These are phyloP conservation scores for Lates japonicus DNA, from an alignment of 2,797 vertebrate species.

Conservation along the genomic window DNA sequence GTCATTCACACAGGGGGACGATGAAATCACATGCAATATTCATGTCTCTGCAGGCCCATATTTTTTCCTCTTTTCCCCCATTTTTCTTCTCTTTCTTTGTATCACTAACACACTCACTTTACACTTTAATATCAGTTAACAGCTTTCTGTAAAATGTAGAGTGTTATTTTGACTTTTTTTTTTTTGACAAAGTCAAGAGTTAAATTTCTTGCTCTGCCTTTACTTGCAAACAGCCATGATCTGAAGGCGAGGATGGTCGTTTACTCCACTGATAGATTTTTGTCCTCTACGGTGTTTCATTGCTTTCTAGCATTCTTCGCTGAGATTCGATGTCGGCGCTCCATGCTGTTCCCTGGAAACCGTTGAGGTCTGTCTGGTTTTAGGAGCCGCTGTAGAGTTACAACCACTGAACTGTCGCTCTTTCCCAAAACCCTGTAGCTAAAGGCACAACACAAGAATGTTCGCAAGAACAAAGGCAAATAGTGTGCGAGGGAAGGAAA, in stretches of 20 bases:
- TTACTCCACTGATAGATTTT: slow-evolving; percentile 40
- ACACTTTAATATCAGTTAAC: not conserved
- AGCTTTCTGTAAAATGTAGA: not conserved
- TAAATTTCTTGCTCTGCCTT: slow-evolving; percentile 20
- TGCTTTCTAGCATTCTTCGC: slow-evolving; percentile 63
- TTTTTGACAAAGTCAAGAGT: not conserved
- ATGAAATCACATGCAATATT: slow-evolving; percentile 54
- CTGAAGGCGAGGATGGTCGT: slow-evolving; percentile 1
- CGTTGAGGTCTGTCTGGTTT: slow-evolving; percentile 81
- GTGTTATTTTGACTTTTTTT: slow-evolving; percentile 21
- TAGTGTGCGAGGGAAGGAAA: slow-evolving; percentile 52
- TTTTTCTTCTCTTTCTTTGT: slow-evolving; percentile 23
- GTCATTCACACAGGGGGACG: slow-evolving; percentile 41
- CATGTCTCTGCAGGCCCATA: slow-evolving; percentile 36
- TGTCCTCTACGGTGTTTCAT: slow-evolving; percentile 59
- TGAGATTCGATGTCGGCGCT: slow-evolving; percentile 81
- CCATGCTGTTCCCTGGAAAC: slow-evolving; percentile 88
- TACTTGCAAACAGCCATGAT: slow-evolving; percentile 14
- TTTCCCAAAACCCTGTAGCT: slow-evolving; percentile 83
- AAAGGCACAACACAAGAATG: slow-evolving; percentile 86
- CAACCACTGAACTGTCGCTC: slow-evolving; percentile 76
- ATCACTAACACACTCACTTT: slow-evolving; percentile 8
- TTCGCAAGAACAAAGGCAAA: slow-evolving; percentile 79
- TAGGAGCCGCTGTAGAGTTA: slow-evolving; percentile 85
- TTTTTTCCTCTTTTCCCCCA: slow-evolving; percentile 18